Evolutionary conservation across 2,113 vertebrate genomes (phyloP).

Genomic region (Excalfactoria chinensis): DNA sequence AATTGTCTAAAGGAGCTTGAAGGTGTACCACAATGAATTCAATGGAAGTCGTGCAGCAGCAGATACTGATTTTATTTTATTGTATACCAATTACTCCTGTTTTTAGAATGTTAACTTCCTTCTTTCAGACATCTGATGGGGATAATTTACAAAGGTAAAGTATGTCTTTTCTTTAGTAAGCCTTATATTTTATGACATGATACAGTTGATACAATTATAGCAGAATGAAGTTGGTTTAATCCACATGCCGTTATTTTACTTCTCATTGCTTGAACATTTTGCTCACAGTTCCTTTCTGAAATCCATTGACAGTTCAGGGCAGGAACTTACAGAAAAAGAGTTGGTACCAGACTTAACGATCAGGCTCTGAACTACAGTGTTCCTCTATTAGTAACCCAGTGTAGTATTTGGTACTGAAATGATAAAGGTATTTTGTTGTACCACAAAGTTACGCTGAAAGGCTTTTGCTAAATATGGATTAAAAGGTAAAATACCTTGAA

Average conservation of each 20-base stretch:
- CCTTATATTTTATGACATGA: not conserved
- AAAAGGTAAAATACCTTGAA: conserved; percentile 15
- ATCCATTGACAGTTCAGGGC: not conserved
- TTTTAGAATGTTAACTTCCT: not conserved
- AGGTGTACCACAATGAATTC: not conserved
- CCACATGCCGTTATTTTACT: not conserved
- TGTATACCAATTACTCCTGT: not conserved
- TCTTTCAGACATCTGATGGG: not conserved
- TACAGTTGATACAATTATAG: not conserved
- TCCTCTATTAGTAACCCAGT: not conserved
- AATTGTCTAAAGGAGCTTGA: not conserved
- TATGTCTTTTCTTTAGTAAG: not conserved
- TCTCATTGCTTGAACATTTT: not conserved
- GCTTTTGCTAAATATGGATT: conserved; percentile 42
- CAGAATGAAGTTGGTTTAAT: not conserved
- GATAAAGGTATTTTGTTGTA: not conserved
- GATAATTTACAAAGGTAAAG: not conserved
- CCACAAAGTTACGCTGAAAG: not conserved
- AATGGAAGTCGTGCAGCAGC: not conserved
- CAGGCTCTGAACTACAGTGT: not conserved
- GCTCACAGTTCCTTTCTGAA: not conserved
- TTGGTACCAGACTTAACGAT: not conserved
- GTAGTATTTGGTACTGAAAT: not conserved
- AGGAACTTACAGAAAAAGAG: not conserved
- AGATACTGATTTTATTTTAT: not conserved